Base-by-base conservation (phyloP, 2,888 invertebrate genomes). In the Tolmerus cingulatus region DNA sequence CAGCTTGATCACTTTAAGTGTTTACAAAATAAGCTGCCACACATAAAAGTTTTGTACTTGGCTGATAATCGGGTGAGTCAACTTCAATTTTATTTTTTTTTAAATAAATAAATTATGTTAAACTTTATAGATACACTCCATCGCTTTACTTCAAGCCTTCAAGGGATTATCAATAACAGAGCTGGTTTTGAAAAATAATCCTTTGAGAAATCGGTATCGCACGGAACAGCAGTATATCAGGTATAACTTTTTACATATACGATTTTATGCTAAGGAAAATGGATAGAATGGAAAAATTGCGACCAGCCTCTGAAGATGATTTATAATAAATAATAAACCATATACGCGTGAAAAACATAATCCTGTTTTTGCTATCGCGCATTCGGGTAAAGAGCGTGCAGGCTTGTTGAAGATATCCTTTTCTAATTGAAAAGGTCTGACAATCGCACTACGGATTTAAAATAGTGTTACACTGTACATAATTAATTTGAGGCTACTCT, bases 151-250 rank as follows among this genome's bases (percentile, higher is more conserved):
- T 91, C 96, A 96, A 89, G 92, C 93, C 34, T 91, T 98, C 86
- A 95, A 95, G 90, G 94, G 95, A 12, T 93, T 97, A 86, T 95
- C 95, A 0, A 93, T 98, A 57, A 93, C 95, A 16, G 97, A 98
- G 91, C 92, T 98, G 86, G 94, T 23, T 23, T n/a, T 86, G 14
- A 95, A 95, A 91, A 96, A 96, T 90, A 98, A 98, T 93, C 96
- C 97, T 0, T 91, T 97, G 87, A 96, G 96, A 93, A 95, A 95
- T 91, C 96, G 95, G 93, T 97, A 95, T 93, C 95, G 94, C 91
- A 96, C 96, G 90, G 95, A 96, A 91, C 94, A 95, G 87, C 93
- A 95, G 46, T 98, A 97, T 91, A 94, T 97, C 94, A 97, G 97
- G 97, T 98, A 97, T 95, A 92, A 93, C 89, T 88, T 89, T 86